phyloP scores from a whole-genome alignment of 2,797 vertebrate species.

The Heliangelus exortis region DNA sequence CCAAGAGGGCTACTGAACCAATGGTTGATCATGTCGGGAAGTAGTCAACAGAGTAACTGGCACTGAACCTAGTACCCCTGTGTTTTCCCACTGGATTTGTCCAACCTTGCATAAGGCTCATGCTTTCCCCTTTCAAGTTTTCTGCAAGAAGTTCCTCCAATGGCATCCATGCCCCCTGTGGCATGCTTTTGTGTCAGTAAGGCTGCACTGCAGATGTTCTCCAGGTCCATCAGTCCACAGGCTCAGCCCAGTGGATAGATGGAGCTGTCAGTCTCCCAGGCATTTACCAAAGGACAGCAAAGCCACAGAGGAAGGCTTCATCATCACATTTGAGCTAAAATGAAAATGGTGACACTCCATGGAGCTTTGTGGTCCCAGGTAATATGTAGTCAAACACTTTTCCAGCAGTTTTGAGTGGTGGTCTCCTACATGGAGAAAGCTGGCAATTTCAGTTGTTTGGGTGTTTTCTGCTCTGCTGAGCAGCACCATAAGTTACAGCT shows the following conservation, averaged over 20 bases:
- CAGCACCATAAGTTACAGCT: rapidly evolving
- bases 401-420: background rate
- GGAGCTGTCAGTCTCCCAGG: background rate
- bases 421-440: background rate
- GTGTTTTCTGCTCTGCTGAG: background rate
- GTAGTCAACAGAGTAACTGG: rapidly evolving
- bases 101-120: background rate
- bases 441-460: background rate
- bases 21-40: background rate
- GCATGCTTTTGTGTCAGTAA: rapidly evolving
- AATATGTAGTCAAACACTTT: background rate
- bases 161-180: background rate
- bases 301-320: background rate
- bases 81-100: background rate
- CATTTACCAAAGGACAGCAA: background rate
- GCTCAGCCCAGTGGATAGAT: rapidly evolving
- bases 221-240: background rate
- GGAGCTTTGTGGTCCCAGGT: rapidly evolving
- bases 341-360: rapidly evolving
- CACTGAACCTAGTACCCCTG: rapidly evolving
- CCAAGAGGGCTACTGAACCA: rapidly evolving
- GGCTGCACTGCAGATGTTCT: rapidly evolving
- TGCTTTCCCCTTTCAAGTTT: rapidly evolving
- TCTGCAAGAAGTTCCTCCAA: background rate
- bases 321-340: background rate